A percentile compares a stretch with the other conserved stretches of the same genome.
These are phyloP conservation scores for Rachycentron canadum DNA, from an alignment of 2,797 vertebrate species.

Conservation along the genomic window DNA sequence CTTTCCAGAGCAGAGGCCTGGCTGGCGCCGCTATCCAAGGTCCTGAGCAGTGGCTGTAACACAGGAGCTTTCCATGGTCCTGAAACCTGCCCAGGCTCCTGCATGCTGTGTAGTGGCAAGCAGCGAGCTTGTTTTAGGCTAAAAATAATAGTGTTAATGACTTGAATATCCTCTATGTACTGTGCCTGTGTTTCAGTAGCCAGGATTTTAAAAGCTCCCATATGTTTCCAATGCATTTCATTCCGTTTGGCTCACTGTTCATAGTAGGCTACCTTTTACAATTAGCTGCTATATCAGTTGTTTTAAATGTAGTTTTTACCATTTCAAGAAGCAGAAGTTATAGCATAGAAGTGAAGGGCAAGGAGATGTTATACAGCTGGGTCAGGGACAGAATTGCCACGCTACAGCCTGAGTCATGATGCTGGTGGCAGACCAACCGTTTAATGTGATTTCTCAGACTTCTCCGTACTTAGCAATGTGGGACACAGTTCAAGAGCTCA, in stretches of 20 bases:
- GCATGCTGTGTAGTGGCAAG: not conserved
- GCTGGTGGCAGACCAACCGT: slow-evolving; percentile 76
- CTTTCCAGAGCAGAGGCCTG: slow-evolving; percentile 39
- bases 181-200: not conserved
- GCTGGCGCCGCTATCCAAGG: slow-evolving; percentile 68
- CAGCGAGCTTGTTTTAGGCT: slow-evolving; percentile 17
- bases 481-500: slow-evolving; percentile 85
- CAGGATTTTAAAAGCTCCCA: not conserved
- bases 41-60: slow-evolving; percentile 55
- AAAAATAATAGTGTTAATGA: slow-evolving; percentile 23
- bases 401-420: slow-evolving; percentile 78
- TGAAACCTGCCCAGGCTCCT: slow-evolving; percentile 50
- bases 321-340: slow-evolving; percentile 32
- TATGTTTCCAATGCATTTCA: not conserved
- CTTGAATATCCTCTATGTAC: not conserved
- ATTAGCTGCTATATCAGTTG: slow-evolving; percentile 4
- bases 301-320: slow-evolving; percentile 18
- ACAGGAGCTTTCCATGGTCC: slow-evolving; percentile 73
- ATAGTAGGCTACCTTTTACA: not conserved
- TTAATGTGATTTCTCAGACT: slow-evolving; percentile 84
- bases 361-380: slow-evolving; percentile 49
- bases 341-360: slow-evolving; percentile 27
- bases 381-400: slow-evolving; percentile 62
- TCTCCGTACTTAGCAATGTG: slow-evolving; percentile 82
- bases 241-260: not conserved